Evolutionary conservation across 2,113 vertebrate genomes (phyloP).

Genomic region (zebrafish (Danio rerio)): DNA sequence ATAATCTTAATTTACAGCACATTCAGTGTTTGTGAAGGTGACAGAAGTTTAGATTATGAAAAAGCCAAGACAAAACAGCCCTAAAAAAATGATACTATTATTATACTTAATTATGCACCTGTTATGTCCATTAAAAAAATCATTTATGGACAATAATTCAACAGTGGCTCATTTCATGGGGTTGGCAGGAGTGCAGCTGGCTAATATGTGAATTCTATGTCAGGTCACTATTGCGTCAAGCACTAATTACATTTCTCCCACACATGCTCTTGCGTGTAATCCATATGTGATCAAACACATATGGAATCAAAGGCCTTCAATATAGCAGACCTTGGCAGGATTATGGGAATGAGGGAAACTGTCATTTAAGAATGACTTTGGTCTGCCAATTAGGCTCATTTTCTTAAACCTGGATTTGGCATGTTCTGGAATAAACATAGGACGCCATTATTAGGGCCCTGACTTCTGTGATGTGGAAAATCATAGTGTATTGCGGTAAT

Average conservation of each 20-base stretch:
- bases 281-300: conserved; percentile 31
- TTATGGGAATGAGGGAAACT: background rate
- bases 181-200: background rate
- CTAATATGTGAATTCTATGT: conserved; percentile 17
- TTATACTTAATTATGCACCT: background rate
- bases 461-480: background rate
- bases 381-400: background rate
- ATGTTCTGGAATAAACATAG: background rate
- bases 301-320: conserved; percentile 45
- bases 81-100: conserved; percentile 3
- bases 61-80: background rate
- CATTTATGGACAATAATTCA: conserved; percentile 1
- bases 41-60: background rate
- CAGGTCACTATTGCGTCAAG: conserved; percentile 32
- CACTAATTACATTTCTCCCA: conserved; percentile 46
- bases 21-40: background rate
- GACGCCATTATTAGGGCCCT: background rate
- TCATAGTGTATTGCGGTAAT: too few relatives aligned
- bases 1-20: background rate
- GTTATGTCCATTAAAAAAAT: background rate
- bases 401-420: background rate
- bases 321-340: conserved; percentile 11
- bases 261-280: conserved; percentile 46
- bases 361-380: conserved; percentile 27
- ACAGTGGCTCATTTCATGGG: background rate